Conservation (phyloP, 2,797 vertebrate species). For the Myiothlypis chrysogaster region DNA sequence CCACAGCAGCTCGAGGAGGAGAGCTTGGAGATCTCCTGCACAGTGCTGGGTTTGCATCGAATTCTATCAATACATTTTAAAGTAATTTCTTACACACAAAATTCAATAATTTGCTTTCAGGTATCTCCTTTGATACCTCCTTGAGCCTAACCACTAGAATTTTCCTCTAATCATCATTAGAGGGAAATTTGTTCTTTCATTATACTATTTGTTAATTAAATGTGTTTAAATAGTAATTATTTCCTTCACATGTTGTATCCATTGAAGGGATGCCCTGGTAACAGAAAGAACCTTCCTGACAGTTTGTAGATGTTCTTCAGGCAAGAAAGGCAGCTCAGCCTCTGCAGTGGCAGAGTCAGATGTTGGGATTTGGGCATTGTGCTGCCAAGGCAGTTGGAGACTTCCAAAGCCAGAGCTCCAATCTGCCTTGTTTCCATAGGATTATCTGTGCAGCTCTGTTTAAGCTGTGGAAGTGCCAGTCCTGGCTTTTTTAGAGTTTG, state of each 20-base stretch:
- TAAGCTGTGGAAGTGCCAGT: background rate
- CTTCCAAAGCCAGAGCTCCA: background rate
- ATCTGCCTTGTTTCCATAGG: background rate
- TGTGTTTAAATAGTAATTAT: background rate
- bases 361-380: background rate
- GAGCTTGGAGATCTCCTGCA: background rate
- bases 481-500: background rate
- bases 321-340: background rate
- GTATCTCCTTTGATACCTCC: background rate
- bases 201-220: background rate
- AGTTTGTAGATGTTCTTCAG: background rate
- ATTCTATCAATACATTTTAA: background rate
- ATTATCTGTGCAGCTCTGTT: background rate
- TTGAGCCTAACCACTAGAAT: background rate
- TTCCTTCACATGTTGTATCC: background rate
- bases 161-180: background rate
- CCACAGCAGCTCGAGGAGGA: background rate
- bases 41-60: background rate
- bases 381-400: background rate
- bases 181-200: background rate
- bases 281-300: background rate
- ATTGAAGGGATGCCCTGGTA: background rate
- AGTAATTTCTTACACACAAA: background rate
- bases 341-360: background rate
- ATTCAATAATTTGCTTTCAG: background rate